These are phyloP conservation scores for Choristoneura fumiferana DNA, from an alignment of 1,140 invertebrate genomes.

Conservation along the genomic window DNA sequence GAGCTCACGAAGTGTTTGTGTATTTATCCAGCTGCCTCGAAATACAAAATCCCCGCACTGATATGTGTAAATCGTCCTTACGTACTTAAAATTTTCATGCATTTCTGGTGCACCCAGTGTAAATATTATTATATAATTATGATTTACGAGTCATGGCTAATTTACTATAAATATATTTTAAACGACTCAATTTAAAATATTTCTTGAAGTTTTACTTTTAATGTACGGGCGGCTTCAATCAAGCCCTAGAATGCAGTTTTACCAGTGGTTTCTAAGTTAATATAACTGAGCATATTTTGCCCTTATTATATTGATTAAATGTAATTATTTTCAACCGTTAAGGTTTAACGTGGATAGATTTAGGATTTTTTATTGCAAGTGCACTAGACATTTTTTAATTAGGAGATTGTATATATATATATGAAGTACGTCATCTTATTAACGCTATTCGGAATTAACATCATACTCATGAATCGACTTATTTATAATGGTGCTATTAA, in stretches of 20 bases:
- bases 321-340: too few species aligned
- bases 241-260: background rate
- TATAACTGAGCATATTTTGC: background rate
- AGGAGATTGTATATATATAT: background rate
- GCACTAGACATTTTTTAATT: background rate
- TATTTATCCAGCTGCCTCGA: too few species aligned
- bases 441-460: constrained; percentile 8
- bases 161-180: too few species aligned
- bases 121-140: constrained; percentile 21
- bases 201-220: too few species aligned
- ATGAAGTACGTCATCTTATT: background rate
- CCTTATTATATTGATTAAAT: too few species aligned
- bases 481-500: constrained; percentile 7
- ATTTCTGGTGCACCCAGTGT: background rate
- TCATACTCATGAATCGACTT: background rate
- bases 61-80: too few species aligned
- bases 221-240: too few species aligned
- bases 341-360: too few species aligned
- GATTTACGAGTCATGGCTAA: background rate
- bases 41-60: too few species aligned
- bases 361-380: constrained; percentile 5
- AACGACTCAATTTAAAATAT: too few species aligned
- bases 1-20: too few species aligned
- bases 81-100: too few species aligned
- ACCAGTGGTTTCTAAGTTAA: constrained; percentile 2